Evolutionary conservation across 1,140 invertebrate species (phyloP).

Genomic region (Polypedilum vanderplanki): DNA sequence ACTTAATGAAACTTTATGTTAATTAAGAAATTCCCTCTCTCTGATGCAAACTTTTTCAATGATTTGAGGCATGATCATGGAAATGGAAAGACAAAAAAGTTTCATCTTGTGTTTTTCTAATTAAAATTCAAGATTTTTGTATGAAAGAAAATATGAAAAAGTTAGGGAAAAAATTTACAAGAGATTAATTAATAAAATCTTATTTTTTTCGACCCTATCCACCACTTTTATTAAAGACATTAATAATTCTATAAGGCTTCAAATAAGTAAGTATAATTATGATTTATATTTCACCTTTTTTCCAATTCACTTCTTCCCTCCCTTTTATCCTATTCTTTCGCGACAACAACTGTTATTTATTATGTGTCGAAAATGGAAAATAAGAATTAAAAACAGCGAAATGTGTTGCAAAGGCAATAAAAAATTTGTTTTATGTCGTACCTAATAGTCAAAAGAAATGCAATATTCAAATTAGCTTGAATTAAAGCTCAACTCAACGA

Average conservation of each 20-base stretch:
- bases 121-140: too few relatives aligned
- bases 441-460: constrained; percentile 1
- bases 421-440: constrained; percentile 23
- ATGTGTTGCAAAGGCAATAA: constrained; percentile 23
- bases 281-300: constrained; percentile 27
- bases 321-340: background rate
- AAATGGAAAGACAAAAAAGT: too few relatives aligned
- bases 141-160: too few relatives aligned
- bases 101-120: too few relatives aligned
- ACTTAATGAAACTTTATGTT: too few relatives aligned
- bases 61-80: too few relatives aligned
- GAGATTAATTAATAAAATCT: constrained; percentile 8
- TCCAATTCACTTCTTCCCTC: constrained; percentile 9
- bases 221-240: background rate
- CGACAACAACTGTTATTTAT: constrained; percentile 26
- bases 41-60: too few relatives aligned
- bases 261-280: background rate
- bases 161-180: background rate
- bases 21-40: too few relatives aligned
- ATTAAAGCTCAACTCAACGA: background rate
- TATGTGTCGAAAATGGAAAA: constrained; percentile 22
- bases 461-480: constrained; percentile 28
- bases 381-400: background rate
- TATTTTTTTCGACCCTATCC: background rate
- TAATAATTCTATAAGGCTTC: background rate